These are phyloP conservation scores for Apodemus agrarius DNA, from an alignment of 2,797 vertebrate genomes.

Conservation along the genomic window DNA sequence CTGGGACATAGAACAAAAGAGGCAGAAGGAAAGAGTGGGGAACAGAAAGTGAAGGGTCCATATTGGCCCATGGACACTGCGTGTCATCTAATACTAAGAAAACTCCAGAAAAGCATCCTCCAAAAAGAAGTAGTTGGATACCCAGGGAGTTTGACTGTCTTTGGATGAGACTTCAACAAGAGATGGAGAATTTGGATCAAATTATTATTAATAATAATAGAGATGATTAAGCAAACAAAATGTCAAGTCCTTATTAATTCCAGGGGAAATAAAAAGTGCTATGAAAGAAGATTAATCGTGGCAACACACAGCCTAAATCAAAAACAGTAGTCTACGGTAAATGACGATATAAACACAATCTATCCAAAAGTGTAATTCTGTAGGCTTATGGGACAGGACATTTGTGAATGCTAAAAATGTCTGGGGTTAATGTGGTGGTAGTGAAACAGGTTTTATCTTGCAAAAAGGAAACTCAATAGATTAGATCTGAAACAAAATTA, in stretches of 20 bases:
- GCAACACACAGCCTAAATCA: not conserved
- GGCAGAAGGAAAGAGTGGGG: not conserved
- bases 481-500: not conserved
- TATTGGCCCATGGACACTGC: not conserved
- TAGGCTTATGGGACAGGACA: not conserved
- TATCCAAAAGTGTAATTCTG: not conserved
- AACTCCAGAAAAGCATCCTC: not conserved
- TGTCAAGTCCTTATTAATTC: constrained; percentile 33
- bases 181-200: not conserved
- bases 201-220: not conserved
- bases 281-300: not conserved
- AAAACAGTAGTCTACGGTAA: not conserved
- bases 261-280: constrained; percentile 16
- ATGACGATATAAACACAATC: not conserved
- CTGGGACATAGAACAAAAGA: not conserved
- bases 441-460: not conserved
- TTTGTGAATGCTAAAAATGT: not conserved
- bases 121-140: not conserved
- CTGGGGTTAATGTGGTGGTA: not conserved
- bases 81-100: not conserved
- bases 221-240: constrained; percentile 25
- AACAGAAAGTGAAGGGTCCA: not conserved
- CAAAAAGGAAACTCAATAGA: not conserved
- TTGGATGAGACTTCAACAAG: not conserved
- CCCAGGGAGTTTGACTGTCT: not conserved